Base-by-base conservation (phyloP, 2,113 vertebrate species). In the Strix aluco region DNA sequence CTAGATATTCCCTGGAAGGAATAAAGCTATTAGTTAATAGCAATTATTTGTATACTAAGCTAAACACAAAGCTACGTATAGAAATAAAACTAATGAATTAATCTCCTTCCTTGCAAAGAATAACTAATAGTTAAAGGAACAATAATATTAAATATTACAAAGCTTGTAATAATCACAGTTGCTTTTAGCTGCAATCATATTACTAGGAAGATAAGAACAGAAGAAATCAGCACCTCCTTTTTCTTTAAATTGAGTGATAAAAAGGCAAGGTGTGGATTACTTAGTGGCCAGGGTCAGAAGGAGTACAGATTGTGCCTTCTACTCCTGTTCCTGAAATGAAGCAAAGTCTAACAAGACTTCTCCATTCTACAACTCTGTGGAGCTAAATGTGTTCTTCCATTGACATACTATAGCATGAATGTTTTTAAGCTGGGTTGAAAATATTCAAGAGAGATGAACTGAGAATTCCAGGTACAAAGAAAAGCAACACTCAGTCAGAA, bases 81-180 rank as follows among this genome's bases (percentile, higher is more conserved):
- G 36, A 90, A 95, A 92, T 92, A 83, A 81, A 90, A 55, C 23
- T 51, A 52, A 87, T 38, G 22, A 93, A 91, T 27, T 81, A 61
- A 89, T 59, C 20, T 70, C 18, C 15, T 88, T 10, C 57, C 25
- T 87, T 87, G 49, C 72, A 86, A 91, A 58, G 55, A 90, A 71
- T 49, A 71, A 32, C 13, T 44, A 21, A 46, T 32, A 47, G n/a
- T 58, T 57, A 90, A 91, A 91, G 40, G 26, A 86, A 67, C 2
- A 5, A 72, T 55, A 44, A 62, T 55, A 73, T 4, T 55, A 36
- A 77, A 38, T 2, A 0, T 49, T 65, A 54, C 11, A 73, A 96
- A 91, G 30, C 44, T 80, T 59, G 3, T 67, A 86, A n/a, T 58
- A 88, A 85, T 23, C 17, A 44, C 15, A 26, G 27, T n/a, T 70